Evolutionary conservation across 2,113 vertebrate genomes (phyloP), one percentile per base, ranked within the genome.

Genomic region (Salvator merianae): DNA sequence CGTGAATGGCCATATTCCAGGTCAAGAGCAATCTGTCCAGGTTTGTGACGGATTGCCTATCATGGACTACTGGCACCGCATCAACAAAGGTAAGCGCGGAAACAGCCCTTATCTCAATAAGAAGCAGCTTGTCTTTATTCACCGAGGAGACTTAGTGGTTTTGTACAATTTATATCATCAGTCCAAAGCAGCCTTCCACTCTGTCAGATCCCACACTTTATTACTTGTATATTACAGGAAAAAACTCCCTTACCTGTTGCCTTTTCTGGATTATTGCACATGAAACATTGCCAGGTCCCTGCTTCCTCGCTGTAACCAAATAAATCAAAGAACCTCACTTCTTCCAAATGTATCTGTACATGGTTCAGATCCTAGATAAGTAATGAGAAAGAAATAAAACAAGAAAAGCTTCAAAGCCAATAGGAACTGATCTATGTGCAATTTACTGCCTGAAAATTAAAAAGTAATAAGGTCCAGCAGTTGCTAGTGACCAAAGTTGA

Each of bases 261-360:
- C 90, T 96, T 99, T 80, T 99, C 98, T 0, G 99, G 98, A 94
- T 99, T 97, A 93, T 98, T 99, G 88, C 99, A 99, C 98, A 99
- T 99, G 95, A 99, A 99, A 92, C 98, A 99, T 22, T 98, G 97
- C 99, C 98, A 99, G 0, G 95, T 86, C 43, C 95, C 96, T 0
- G 96, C 94, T 86, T 97, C 96, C 91, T 98, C 97, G 0, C 96
- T 99, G 96, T 97, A 99, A 91, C 98, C 97, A 34, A 99, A 99
- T 28, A 99, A 94, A 82, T 99, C 98, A n/a, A 99, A 99, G 96
- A 99, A 99, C 63, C 98, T 97, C 88, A 97, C 98, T 86, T 99
- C 98, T 92, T 98, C 96, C 93, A 99, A 96, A 88, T 98, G 97
- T 89, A 95, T 92, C 95, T 97, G 97, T 59, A 98, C 91, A 2